Evolutionary conservation across 2,888 invertebrate species (phyloP).

Genomic region (Cancer borealis): DNA sequence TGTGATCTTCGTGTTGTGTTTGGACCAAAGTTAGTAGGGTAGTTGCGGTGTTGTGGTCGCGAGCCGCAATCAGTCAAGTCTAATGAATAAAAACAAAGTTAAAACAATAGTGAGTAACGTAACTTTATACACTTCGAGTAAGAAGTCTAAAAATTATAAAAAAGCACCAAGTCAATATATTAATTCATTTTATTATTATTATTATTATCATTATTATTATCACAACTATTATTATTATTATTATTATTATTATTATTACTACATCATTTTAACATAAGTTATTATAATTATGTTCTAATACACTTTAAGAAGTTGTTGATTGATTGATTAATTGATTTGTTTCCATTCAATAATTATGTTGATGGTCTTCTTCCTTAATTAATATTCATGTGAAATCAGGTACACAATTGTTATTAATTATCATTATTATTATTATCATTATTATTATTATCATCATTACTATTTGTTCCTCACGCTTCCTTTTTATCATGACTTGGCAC

Average conservation of each 20-base stretch:
- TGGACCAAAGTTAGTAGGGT: constrained; percentile 36
- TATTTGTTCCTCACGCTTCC: not conserved
- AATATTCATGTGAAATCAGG: not conserved
- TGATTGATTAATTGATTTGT: not conserved
- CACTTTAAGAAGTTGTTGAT: constrained; percentile 15
- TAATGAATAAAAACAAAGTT: not conserved
- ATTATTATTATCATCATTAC: not conserved
- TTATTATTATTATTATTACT: not conserved
- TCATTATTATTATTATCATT: not conserved
- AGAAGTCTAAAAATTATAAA: constrained; percentile 39
- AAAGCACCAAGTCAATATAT: constrained; percentile 4
- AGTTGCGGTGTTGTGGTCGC: not conserved
- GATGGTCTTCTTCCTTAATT: too few relatives aligned
- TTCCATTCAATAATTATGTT: not conserved
- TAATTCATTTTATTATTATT: not conserved
- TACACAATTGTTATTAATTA: not conserved
- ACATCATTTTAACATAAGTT: not conserved
- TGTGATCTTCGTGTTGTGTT: constrained; percentile 40
- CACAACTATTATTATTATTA: not conserved
- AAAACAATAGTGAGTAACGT: constrained; percentile 11
- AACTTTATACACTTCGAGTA: constrained; percentile 17
- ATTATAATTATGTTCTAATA: not conserved
- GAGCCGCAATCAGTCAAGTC: constrained; percentile 3
- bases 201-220: constrained; percentile 17
- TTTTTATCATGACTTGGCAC: constrained; percentile 4